Conservation (phyloP, 1,140 invertebrate species). For the Scaptodrosophila lebanonensis region DNA sequence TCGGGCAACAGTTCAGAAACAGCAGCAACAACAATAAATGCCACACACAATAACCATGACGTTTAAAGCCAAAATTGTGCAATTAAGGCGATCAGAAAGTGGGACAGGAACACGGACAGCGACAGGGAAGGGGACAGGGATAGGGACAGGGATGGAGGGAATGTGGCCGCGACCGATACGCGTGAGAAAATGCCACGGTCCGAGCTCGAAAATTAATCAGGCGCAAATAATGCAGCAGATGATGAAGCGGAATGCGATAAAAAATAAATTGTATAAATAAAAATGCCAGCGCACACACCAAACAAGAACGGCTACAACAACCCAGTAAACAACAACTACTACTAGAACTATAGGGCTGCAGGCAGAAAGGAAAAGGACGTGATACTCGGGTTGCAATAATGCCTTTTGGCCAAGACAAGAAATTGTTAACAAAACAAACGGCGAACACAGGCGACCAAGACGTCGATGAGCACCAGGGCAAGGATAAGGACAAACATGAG, state of each 20-base stretch:
- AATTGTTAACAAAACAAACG: neutral
- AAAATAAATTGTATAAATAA: conserved; percentile 49
- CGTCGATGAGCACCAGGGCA: neutral
- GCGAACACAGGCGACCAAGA: conserved; percentile 26
- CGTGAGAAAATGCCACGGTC: conserved; percentile 43
- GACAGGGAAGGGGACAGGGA: neutral
- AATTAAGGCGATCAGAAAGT: conserved; percentile 45
- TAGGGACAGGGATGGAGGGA: neutral
- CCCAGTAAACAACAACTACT: conserved; percentile 8
- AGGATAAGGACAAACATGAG: conserved; percentile 28
- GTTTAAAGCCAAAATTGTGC: conserved; percentile 64
- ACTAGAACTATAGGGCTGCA: conserved; percentile 23
- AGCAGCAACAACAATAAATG: conserved; percentile 10
- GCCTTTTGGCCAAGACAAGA: conserved; percentile 32
- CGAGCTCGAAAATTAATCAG: conserved; percentile 56
- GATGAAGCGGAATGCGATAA: conserved; percentile 61
- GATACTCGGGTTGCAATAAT: conserved; percentile 45
- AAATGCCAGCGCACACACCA: conserved; percentile 2
- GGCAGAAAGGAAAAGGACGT: conserved; percentile 23
- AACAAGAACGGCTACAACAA: conserved; percentile 1
- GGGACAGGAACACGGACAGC: neutral
- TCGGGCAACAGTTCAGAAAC: conserved; percentile 15
- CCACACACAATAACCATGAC: conserved; percentile 50
- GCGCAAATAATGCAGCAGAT: conserved; percentile 63
- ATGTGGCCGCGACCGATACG: no score